These are phyloP conservation scores for Gorsachius goisagi DNA, from an alignment of 2,113 vertebrate species.

Conservation along the genomic window DNA sequence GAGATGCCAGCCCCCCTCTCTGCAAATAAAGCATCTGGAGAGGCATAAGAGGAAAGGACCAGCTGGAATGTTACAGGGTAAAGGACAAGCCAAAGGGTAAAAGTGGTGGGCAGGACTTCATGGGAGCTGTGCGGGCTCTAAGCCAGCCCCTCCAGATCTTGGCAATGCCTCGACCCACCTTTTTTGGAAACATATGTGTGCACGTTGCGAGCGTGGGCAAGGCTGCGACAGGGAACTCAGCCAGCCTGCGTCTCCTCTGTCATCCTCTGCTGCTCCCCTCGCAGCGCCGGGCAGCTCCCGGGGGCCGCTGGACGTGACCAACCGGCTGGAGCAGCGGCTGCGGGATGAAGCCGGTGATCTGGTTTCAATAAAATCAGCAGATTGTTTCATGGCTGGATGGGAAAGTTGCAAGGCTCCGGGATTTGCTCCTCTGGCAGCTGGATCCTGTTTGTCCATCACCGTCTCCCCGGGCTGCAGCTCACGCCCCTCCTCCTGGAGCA, in stretches of 20 bases:
- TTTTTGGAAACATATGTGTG: neutral
- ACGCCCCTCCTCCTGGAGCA: neutral
- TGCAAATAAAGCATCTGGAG: neutral
- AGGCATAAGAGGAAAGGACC: neutral
- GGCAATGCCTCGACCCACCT: neutral
- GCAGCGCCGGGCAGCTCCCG: neutral
- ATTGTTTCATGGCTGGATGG: conserved; percentile 65
- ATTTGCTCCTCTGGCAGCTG: conserved; percentile 62
- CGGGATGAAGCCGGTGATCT: neutral
- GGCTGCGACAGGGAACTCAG: neutral
- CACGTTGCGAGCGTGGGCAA: neutral
- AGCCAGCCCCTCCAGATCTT: neutral
- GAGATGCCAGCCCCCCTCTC: neutral
- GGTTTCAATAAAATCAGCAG: conserved; percentile 66
- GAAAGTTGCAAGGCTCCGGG: conserved; percentile 53
- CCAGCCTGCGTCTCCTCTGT: neutral
- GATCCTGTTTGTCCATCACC: conserved; percentile 51
- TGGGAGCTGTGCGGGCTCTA: rapidly evolving
- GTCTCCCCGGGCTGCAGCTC: neutral
- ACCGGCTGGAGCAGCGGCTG: neutral
- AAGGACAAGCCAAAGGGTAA: neutral
- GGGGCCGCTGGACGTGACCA: conserved; percentile 37
- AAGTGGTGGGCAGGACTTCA: neutral
- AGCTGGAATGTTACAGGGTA: neutral
- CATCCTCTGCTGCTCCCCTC: neutral